Percentiles rank a stretch among this genome's conserved stretches.
phyloP scores from a whole-genome alignment of 2,888 invertebrate genomes.

The Gandaritis pyraliata region DNA sequence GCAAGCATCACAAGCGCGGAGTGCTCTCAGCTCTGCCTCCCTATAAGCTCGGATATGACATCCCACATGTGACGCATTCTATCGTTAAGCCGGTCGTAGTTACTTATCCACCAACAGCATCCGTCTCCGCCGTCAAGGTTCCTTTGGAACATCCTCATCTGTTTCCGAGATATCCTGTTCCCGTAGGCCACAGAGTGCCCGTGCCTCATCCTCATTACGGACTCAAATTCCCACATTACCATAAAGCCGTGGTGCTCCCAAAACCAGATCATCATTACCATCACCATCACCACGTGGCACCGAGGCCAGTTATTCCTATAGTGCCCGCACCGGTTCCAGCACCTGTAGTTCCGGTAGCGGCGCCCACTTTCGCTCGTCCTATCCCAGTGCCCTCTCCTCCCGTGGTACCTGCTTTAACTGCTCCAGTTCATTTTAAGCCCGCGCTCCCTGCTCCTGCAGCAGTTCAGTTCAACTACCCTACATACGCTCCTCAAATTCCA shows the following conservation, averaged over 20 bases:
- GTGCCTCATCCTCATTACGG: slow-evolving; percentile 71
- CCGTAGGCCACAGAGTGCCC: slow-evolving; percentile 67
- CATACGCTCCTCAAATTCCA: slow-evolving; percentile 58
- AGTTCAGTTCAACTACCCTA: slow-evolving; percentile 26
- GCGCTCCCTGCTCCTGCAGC: slow-evolving; percentile 49
- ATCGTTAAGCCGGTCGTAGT: slow-evolving; percentile 77
- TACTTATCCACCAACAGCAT: slow-evolving; percentile 75
- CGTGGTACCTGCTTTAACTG: slow-evolving; percentile 52
- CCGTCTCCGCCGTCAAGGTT: slow-evolving; percentile 75
- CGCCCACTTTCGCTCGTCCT: slow-evolving; percentile 60
- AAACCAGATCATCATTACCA: slow-evolving; percentile 73
- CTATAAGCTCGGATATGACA: slow-evolving; percentile 78
- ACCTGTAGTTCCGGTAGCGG: slow-evolving; percentile 58
- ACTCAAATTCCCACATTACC: slow-evolving; percentile 68
- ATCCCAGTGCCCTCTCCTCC: slow-evolving; percentile 62
- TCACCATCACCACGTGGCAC: slow-evolving; percentile 73
- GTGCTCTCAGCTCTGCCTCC: slow-evolving; percentile 71
- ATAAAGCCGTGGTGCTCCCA: slow-evolving; percentile 56
- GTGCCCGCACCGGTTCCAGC: slow-evolving; percentile 52
- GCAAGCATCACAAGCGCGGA: slow-evolving; percentile 74
- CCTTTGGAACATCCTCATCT: slow-evolving; percentile 64
- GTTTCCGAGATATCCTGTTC: slow-evolving; percentile 60
- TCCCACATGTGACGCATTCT: slow-evolving; percentile 77
- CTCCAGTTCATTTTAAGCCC: slow-evolving; percentile 58
- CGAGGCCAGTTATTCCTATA: slow-evolving; percentile 66